Conservation (phyloP, 2,888 invertebrate genomes). For the Sthenelais limicola region DNA sequence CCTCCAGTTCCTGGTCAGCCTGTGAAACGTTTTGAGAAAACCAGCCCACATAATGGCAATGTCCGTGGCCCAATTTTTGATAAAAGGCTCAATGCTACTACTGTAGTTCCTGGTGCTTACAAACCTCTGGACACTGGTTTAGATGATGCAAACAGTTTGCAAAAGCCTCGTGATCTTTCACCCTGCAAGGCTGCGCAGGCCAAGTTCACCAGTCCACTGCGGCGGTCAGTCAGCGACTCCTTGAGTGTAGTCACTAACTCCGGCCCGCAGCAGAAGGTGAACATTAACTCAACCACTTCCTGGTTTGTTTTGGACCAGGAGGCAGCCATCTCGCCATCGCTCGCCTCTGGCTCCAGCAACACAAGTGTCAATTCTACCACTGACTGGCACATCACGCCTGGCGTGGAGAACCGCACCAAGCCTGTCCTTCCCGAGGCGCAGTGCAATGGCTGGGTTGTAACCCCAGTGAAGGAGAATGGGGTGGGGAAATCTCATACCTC, state of each 20-base stretch:
- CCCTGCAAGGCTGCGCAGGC: not conserved
- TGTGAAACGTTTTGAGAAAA: not conserved
- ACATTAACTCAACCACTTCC: slow-evolving; percentile 62
- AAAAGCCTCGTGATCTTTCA: not conserved
- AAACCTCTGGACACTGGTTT: slow-evolving; percentile 40
- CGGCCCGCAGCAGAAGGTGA: slow-evolving; percentile 52
- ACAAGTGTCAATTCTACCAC: slow-evolving; percentile 70
- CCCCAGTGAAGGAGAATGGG: slow-evolving; percentile 38
- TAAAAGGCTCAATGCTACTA: slow-evolving; percentile 59
- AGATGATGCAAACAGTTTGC: not conserved
- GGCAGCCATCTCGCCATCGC: slow-evolving; percentile 63
- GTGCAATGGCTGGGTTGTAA: slow-evolving; percentile 56
- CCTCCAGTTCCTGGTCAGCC: not conserved
- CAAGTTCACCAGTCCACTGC: slow-evolving; percentile 30
- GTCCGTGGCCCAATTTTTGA: slow-evolving; percentile 55
- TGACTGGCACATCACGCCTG: slow-evolving; percentile 67
- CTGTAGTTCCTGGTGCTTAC: slow-evolving; percentile 60
- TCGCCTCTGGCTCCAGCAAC: slow-evolving; percentile 61
- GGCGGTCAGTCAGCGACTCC: slow-evolving; percentile 29
- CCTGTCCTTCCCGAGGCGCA: slow-evolving; percentile 51
- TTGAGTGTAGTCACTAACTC: slow-evolving; percentile 14
- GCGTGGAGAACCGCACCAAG: slow-evolving; percentile 45
- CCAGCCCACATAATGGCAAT: not conserved
- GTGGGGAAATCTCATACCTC: not conserved
- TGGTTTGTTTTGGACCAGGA: slow-evolving; percentile 67